Conservation (phyloP, 1,140 invertebrate species). For the Apolygus lucorum region DNA sequence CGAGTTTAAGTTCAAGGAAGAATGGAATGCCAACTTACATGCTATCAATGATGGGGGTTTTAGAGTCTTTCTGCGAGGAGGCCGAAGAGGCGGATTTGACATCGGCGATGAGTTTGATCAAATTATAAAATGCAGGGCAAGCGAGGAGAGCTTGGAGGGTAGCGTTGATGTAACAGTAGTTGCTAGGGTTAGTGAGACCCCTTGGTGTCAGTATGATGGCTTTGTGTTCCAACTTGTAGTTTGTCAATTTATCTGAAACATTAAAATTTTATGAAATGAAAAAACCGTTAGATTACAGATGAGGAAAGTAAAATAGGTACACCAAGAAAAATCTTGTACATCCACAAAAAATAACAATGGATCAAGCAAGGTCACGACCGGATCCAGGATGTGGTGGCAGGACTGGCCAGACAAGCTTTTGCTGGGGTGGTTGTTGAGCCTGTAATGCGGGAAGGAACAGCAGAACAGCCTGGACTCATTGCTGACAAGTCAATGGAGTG, state of each 20-base stretch:
- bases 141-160: constrained; percentile 81
- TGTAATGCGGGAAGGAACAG: no score
- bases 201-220: constrained; percentile 67
- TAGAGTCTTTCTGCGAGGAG: constrained; percentile 44
- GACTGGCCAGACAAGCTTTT: no score
- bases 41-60: constrained; percentile 81
- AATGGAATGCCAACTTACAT: constrained; percentile 55
- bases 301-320: no score
- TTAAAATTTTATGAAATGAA: no score
- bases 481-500: neutral
- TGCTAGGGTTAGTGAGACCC: constrained; percentile 81
- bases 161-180: constrained; percentile 94
- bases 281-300: no score
- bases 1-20: no score
- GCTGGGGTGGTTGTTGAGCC: no score
- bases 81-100: constrained; percentile 30
- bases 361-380: neutral
- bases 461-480: no score
- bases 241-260: constrained; percentile 59
- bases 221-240: constrained; percentile 62
- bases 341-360: neutral
- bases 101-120: constrained; percentile 63
- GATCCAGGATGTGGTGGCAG: no score
- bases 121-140: constrained; percentile 88
- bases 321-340: neutral